Evolutionary conservation across 2,888 invertebrate species (phyloP), one percentile per base, ranked within the genome.

Genomic region (Heliconius cydno): DNA sequence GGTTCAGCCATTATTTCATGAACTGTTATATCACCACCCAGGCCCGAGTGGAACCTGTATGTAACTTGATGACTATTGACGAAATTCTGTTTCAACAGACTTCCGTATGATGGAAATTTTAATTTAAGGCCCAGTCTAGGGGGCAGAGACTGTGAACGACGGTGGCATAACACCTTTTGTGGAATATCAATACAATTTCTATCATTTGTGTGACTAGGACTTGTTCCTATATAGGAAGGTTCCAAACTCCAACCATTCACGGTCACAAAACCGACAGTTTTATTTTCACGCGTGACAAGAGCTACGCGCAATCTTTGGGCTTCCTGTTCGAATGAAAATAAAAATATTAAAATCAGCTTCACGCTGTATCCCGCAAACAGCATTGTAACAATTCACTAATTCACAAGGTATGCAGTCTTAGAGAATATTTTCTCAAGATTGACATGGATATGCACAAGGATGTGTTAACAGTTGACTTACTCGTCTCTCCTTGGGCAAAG

Each of bases 1-100:
- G 98, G 97, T 90, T 99, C 99, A 0, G 98, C 97, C 97, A 99
- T 98, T 74, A 98, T 96, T 92, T 99, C 99, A 87, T 98, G 98
- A 5, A 99, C 98, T 83, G 98, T 98, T 76, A 99, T 98, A 90
- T 99, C 98, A 2, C 98, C 98, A 0, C 98, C 98, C 41, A 98
- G 95, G 1, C 98, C 98, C 0, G 99, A 98, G 90, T 98, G 98
- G 90, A 99, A 98, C 77, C 98, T 96, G 90, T 97, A 98, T 9
- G 98, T 97, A 82, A 96, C 96, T 89, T 96, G 95, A 86, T 95
- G 92, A 65, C 98, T 97, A 90, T 98, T 97, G 52, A 97, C 96
- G 87, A 97, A 98, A 75, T 98, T 95, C 80, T 97, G 95, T 85
- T 96, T 96, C 81, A 97, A 92, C 71, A 96, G 86, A 85, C 96